Conservation (phyloP, 2,888 invertebrate genomes). For the Tenthredo livida region DNA sequence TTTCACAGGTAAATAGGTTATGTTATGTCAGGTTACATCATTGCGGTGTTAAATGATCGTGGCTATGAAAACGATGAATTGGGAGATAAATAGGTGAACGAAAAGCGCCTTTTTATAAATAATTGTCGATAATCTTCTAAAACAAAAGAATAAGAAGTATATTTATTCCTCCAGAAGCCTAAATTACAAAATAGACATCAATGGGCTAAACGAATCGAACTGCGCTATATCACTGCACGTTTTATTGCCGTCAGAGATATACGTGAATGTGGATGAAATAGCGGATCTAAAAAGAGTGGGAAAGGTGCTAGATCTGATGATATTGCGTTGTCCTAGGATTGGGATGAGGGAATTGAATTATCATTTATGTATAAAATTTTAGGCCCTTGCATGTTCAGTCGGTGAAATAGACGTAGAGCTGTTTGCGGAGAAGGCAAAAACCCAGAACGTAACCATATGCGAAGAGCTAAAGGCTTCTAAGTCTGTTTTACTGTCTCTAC, state of each 20-base stretch:
- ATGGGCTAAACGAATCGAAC: slow-evolving; percentile 61
- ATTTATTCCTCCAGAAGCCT: slow-evolving; percentile 63
- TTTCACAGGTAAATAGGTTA: slow-evolving; percentile 72
- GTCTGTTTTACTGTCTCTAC: slow-evolving; percentile 63
- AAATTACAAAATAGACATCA: slow-evolving; percentile 65
- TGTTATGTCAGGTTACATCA: not conserved
- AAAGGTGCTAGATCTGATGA: slow-evolving; percentile 64
- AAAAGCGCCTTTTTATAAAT: too few species aligned
- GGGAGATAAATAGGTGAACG: too few species aligned
- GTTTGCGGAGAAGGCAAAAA: slow-evolving; percentile 70
- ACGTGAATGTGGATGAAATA: slow-evolving; percentile 74
- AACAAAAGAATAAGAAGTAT: not conserved
- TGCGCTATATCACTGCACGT: slow-evolving; percentile 69
- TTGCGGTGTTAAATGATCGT: not conserved
- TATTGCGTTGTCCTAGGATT: not conserved
- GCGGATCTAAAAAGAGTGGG: slow-evolving; percentile 70
- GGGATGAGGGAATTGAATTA: not conserved
- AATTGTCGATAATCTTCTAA: too few species aligned
- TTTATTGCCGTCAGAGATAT: slow-evolving; percentile 70
- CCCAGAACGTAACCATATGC: slow-evolving; percentile 71
- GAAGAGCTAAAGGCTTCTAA: slow-evolving; percentile 57
- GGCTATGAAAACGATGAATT: not conserved
- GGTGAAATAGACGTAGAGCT: slow-evolving; percentile 74
- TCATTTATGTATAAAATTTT: slow-evolving; percentile 45
- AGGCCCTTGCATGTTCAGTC: slow-evolving; percentile 69